These are phyloP conservation scores for Choristoneura fumiferana DNA, from an alignment of 1,140 invertebrate species.

Conservation along the genomic window DNA sequence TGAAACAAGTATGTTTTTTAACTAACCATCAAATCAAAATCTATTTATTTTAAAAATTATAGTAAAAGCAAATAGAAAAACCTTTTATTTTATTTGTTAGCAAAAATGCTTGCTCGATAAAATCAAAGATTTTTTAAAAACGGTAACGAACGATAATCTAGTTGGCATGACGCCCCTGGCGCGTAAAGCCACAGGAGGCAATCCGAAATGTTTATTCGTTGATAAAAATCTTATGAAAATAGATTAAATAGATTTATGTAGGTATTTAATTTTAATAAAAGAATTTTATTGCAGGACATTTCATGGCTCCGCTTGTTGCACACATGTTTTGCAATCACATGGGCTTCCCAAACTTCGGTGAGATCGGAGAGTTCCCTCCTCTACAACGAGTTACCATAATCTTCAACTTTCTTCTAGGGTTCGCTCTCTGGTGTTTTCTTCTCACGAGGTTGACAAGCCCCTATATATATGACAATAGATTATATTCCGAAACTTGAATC, in stretches of 20 bases:
- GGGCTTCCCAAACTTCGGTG: slow-evolving; percentile 94
- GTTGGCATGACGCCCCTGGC: too few relatives aligned
- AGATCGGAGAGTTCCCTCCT: slow-evolving; percentile 84
- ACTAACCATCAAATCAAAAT: too few relatives aligned
- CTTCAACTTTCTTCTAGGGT: slow-evolving; percentile 85
- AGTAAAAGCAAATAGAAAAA: too few relatives aligned
- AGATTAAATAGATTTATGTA: slow-evolving; percentile 20
- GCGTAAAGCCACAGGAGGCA: too few relatives aligned
- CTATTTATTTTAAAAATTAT: too few relatives aligned
- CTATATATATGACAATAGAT: slow-evolving; percentile 85
- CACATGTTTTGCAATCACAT: slow-evolving; percentile 98
- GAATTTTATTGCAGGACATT: slow-evolving; percentile 84
- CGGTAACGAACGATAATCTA: too few relatives aligned
- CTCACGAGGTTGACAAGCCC: slow-evolving; percentile 90
- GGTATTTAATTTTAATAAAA: slow-evolving; percentile 10
- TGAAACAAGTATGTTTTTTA: too few relatives aligned
- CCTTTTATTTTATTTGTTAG: too few relatives aligned
- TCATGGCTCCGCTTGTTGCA: slow-evolving; percentile 91
- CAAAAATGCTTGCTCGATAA: too few relatives aligned
- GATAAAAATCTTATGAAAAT: too few relatives aligned
- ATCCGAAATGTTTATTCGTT: too few relatives aligned
- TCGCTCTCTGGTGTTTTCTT: slow-evolving; percentile 88
- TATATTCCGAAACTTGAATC: slow-evolving; percentile 67
- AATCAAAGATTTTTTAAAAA: too few relatives aligned
- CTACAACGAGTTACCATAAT: slow-evolving; percentile 82